Conservation (phyloP, 2,797 vertebrate species). For the Harpagifer antarcticus region DNA sequence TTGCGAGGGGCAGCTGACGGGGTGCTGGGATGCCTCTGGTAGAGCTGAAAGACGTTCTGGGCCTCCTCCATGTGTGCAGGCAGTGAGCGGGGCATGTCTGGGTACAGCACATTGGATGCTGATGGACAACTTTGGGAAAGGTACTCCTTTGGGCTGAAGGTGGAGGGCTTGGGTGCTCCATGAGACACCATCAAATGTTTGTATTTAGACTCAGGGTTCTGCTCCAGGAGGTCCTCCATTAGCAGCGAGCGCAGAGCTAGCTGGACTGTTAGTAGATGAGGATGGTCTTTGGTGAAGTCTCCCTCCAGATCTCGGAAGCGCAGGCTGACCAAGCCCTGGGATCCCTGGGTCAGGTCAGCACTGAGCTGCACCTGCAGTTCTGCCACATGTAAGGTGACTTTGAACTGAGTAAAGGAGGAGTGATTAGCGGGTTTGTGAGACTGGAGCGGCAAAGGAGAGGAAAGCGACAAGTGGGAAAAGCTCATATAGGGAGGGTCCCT, state of each 20-base stretch:
- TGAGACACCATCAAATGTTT: conserved; percentile 97
- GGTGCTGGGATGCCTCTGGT: conserved; percentile 91
- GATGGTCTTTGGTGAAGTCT: conserved; percentile 94
- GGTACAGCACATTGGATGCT: conserved; percentile 89
- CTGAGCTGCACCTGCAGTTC: conserved; percentile 95
- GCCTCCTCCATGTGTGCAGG: conserved; percentile 98
- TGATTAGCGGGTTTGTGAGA: conserved; percentile 72
- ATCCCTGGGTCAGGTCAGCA: conserved; percentile 93
- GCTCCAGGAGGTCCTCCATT: conserved; percentile 97
- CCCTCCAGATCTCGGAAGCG: conserved; percentile 96
- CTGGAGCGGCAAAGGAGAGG: conserved; percentile 79
- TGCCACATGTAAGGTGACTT: conserved; percentile 90
- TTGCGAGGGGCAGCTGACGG: conserved; percentile 81
- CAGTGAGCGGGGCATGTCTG: conserved; percentile 97
- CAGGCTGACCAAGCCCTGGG: conserved; percentile 95
- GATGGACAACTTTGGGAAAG: conserved; percentile 96
- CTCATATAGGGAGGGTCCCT: conserved; percentile 81
- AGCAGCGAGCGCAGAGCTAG: conserved; percentile 92
- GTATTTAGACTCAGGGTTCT: conserved; percentile 93
- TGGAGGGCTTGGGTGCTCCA: conserved; percentile 94
- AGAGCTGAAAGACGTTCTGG: conserved; percentile 96
- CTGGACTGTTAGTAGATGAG: conserved; percentile 91
- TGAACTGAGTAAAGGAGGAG: conserved; percentile 92
- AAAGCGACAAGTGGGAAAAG: conserved; percentile 77
- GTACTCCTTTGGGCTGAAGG: conserved; percentile 93